Evolutionary conservation across 2,888 invertebrate genomes (phyloP).

Genomic region (Cerceris ruficornis): DNA sequence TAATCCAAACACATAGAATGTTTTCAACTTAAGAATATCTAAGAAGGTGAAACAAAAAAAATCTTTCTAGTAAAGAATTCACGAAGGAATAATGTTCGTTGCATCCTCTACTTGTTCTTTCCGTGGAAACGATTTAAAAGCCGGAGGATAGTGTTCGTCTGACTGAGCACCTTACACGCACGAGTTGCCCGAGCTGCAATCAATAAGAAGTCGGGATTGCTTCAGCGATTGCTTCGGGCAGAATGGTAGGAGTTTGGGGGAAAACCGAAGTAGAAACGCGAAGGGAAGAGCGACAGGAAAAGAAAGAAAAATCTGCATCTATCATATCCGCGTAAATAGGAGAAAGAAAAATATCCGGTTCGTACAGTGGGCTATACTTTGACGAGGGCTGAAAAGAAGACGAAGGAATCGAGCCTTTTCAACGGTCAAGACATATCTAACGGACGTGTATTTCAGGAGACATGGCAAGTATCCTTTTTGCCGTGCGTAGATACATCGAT

Average conservation of each 20-base stretch:
- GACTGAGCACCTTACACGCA: conserved; percentile 66
- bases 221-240: conserved; percentile 61
- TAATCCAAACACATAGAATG: no score
- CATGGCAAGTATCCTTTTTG: neutral
- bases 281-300: conserved; percentile 20
- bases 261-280: conserved; percentile 24
- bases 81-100: conserved; percentile 55
- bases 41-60: no score
- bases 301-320: conserved; percentile 58
- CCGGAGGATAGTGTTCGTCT: conserved; percentile 49
- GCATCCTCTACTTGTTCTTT: conserved; percentile 57
- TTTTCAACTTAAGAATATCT: no score
- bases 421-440: neutral
- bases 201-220: conserved; percentile 70
- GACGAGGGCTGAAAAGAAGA: conserved; percentile 2
- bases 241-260: conserved; percentile 39
- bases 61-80: conserved; percentile 7
- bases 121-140: conserved; percentile 57
- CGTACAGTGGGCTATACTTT: neutral
- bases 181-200: conserved; percentile 68
- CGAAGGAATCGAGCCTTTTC: neutral
- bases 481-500: neutral
- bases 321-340: conserved; percentile 58
- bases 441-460: neutral
- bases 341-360: conserved; percentile 31